A percentile compares a stretch with the other conserved stretches of the same genome.
Conservation (phyloP, 2,797 vertebrate species). For the Sciurus vulgaris region DNA sequence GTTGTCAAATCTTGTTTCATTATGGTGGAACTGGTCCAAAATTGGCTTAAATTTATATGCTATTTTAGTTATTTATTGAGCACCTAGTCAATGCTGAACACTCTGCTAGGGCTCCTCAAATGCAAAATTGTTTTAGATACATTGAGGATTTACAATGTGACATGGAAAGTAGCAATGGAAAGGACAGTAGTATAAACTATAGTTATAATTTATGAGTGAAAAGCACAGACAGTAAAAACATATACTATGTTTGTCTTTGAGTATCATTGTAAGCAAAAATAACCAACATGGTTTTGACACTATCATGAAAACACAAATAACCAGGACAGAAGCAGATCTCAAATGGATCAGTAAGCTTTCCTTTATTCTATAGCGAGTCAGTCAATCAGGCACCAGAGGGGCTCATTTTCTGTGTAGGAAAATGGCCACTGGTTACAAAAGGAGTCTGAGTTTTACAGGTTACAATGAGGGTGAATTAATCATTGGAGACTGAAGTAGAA, state of each 20-base stretch:
- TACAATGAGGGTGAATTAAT: no score
- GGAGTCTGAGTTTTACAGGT: no score
- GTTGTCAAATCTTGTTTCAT: conserved; percentile 30
- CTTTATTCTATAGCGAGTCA: no score
- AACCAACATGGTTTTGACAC: no score
- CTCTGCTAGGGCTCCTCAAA: background rate
- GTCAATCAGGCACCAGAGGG: no score
- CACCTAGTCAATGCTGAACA: background rate
- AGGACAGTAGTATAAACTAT: background rate
- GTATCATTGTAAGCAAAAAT: no score
- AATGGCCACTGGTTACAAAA: no score
- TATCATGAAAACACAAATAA: no score
- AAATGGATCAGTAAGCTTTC: no score
- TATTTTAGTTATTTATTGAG: background rate
- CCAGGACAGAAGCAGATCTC: no score
- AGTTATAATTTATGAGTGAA: background rate
- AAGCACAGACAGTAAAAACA: background rate
- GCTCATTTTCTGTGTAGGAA: no score
- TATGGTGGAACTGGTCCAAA: conserved; percentile 4
- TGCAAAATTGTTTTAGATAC: background rate
- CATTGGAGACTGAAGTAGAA: no score
- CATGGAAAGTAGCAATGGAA: background rate
- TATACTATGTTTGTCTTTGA: background rate
- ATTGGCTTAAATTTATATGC: background rate
- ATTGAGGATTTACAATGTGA: background rate